phyloP scores from a whole-genome alignment of 1,140 invertebrate genomes.

The Sipha flava region DNA sequence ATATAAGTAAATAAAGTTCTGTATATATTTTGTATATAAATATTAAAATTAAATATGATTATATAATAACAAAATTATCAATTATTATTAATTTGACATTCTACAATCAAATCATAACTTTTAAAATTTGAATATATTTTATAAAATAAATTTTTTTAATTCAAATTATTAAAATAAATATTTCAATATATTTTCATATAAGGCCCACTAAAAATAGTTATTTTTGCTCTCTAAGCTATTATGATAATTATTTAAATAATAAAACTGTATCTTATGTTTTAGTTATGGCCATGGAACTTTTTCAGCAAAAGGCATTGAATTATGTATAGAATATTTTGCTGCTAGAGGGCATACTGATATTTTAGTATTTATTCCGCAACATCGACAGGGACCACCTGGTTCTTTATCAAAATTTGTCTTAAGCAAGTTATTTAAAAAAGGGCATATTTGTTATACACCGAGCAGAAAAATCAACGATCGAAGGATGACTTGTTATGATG shows the following conservation, averaged over 20 bases:
- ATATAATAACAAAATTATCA: too few species aligned
- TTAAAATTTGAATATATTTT: too few species aligned
- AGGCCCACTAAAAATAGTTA: too few species aligned
- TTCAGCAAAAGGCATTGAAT: constrained; percentile 10
- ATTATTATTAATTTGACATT: too few species aligned
- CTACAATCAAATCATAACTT: too few species aligned
- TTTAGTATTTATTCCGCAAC: constrained; percentile 1
- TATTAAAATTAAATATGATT: too few species aligned
- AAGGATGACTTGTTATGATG: constrained; percentile 18
- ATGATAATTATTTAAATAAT: background rate
- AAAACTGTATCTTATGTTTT: background rate
- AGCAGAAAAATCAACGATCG: background rate
- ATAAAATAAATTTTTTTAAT: too few species aligned
- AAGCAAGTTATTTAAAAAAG: background rate
- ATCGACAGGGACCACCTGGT: constrained; percentile 13
- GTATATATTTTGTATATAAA: too few species aligned
- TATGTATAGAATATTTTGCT: background rate
- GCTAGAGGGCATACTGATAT: background rate
- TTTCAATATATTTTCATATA: too few species aligned
- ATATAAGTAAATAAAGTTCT: too few species aligned
- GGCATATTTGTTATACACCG: background rate
- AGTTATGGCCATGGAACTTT: background rate
- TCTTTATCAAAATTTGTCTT: background rate
- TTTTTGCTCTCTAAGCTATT: too few species aligned
- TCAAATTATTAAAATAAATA: too few species aligned